Evolutionary conservation across 1,140 invertebrate genomes (phyloP), one percentile per base, ranked within the genome.

Genomic region (Hydropsyche tenuis): DNA sequence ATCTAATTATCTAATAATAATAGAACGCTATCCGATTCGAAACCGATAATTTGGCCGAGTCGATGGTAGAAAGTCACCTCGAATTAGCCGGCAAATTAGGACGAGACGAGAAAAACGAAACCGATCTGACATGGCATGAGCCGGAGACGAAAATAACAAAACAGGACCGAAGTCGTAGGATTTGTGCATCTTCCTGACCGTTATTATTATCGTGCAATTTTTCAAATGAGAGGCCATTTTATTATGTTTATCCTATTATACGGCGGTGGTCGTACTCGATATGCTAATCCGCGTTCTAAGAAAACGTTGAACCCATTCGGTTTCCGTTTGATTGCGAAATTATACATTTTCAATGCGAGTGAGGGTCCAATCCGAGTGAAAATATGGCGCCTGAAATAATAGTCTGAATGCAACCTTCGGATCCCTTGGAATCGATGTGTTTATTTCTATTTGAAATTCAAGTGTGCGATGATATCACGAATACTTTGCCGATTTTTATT

Each of bases 261-360:
- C 9, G 3, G 9, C 9, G 30, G 3, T 43, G 53, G 37, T 65
- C 65, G 65, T 73, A 23, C 56, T 22, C 30, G 11, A 42, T 23
- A 68, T 69, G 27, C 65, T 73, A 56, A 30, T 43, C 7, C 25
- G 48, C 48, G 30, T 73, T 73, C 72, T 48, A 27, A 63, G 72
- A 73, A 37, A 73, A 25, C 25, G 45, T n/a, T 25, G 25, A 18
- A 25, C 7, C 46, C n/a, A 27, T 42, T 25, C 42, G 27, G 18
- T 62, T n/a, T n/a, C n/a, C 30, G 30, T 4, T 37, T n/a, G n/a
- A 62, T 60, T 25, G 22, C 23, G 37, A 63, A 68, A 73, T 73
- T 73, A 68, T 68, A 45, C 37, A 53, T 68, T 56, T 68, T 27
- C 53, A 37, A 37, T 37, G 30, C 30, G 30, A 37, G 9, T 37